Evolutionary conservation across 1,140 invertebrate genomes (phyloP), one percentile per base, ranked within the genome.

Genomic region (Leguminivora glycinivorella): DNA sequence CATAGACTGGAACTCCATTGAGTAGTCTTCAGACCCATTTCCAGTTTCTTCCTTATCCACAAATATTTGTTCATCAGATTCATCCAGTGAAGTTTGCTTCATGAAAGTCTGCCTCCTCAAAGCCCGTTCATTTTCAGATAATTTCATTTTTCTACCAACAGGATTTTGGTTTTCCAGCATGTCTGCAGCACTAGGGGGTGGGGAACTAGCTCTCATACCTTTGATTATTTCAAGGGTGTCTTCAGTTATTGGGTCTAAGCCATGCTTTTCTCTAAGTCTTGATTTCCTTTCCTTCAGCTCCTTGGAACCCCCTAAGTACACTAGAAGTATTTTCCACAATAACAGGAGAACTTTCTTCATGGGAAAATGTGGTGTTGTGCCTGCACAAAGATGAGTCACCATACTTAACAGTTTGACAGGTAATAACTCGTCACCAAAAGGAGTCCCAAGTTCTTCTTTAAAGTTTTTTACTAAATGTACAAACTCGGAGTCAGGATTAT

Each of bases 331-430:
- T 93, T 99, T 99, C 98, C 98, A 99, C 12, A 99, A 85, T 1
- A 99, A 89, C n/a, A 99, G 90, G 26, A 99, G 92, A 68, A 99
- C 96, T 93, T 99, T 99, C 88, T 98, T 99, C 94, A 99, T 99
- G 14, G 98, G 98, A 93, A 98, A 99, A 92, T 99, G 97, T 56
- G 98, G 97, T 10, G 97, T 96, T 47, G 96, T 95, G 0, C 98
- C 98, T 82, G 97, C 98, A 91, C 98, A 99, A 85, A 99, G 98
- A 76, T 95, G 94, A 19, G 97, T 98, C 6, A 99, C 96, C 98
- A 99, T 98, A 74, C 95, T 95, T 58, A 99, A 93, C 70, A 99
- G 92, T 82, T 98, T 98, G 2, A 99, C 95, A 12, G 96, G 95
- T 12, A 99, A 89, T 66, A 98, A 89, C 85, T 98, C 97, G 81